Conservation (phyloP, 2,113 vertebrate genomes). For the Melanerpes formicivorus region DNA sequence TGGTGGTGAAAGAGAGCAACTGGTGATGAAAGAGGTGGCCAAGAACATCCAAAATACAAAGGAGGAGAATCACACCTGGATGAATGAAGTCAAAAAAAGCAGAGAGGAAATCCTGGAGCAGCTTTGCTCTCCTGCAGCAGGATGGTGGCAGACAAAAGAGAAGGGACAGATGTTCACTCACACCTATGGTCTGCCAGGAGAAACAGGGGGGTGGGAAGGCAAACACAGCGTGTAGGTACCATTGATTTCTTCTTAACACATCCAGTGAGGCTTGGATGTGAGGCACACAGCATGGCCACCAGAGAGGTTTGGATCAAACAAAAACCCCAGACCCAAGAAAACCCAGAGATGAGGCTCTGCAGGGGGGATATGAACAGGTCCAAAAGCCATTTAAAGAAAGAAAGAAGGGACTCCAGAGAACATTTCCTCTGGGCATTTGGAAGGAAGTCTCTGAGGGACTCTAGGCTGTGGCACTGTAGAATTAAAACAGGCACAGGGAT, state of each 20-base stretch:
- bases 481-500: neutral
- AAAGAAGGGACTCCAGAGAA: neutral
- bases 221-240: neutral
- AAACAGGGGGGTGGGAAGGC: neutral
- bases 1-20: neutral
- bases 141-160: neutral
- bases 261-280: neutral
- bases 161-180: neutral
- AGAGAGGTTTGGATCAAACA: neutral
- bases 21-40: neutral
- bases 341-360: neutral
- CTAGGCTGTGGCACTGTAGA: neutral
- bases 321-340: neutral
- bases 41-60: neutral
- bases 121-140: neutral
- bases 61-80: neutral
- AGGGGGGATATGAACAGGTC: neutral
- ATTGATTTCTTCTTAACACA: neutral
- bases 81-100: neutral
- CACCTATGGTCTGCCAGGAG: neutral
- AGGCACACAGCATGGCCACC: neutral
- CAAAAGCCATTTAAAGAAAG: neutral
- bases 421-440: neutral
- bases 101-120: neutral
- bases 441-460: neutral